phyloP scores from a whole-genome alignment of 2,113 vertebrate genomes.

The Isurus oxyrinchus region DNA sequence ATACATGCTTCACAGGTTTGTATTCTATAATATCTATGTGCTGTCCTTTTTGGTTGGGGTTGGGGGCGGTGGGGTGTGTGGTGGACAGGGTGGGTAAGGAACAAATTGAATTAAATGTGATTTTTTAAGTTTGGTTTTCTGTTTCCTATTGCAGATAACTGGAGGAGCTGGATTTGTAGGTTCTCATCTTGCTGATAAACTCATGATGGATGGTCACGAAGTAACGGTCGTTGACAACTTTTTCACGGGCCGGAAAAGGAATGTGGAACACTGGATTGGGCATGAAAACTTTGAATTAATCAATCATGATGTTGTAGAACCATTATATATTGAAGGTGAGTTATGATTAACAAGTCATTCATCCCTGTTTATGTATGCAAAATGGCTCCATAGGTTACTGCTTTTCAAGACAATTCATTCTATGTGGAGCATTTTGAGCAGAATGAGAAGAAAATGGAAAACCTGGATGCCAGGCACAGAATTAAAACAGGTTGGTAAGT shows the following conservation, averaged over 20 bases:
- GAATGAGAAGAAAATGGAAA: background rate
- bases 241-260: slow-evolving; percentile 96
- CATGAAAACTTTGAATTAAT: slow-evolving; percentile 99
- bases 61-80: too few relatives aligned
- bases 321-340: slow-evolving; percentile 95
- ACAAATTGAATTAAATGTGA: background rate
- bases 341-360: background rate
- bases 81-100: background rate
- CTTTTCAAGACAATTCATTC: background rate
- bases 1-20: background rate
- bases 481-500: too few relatives aligned
- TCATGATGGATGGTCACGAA: slow-evolving; percentile 99
- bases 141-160: slow-evolving; percentile 68
- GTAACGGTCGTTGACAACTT: slow-evolving; percentile 99
- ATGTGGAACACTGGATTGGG: slow-evolving; percentile 98
- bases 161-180: slow-evolving; percentile 97
- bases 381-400: background rate
- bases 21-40: background rate
- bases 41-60: background rate
- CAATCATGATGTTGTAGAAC: slow-evolving; percentile 96
- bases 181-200: slow-evolving; percentile 94
- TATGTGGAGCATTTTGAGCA: background rate
- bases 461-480: too few relatives aligned
- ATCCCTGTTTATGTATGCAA: background rate
- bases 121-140: background rate